Conservation (phyloP, 64 coral and sea anemone genomes). For the Orbicella faveolata region DNA sequence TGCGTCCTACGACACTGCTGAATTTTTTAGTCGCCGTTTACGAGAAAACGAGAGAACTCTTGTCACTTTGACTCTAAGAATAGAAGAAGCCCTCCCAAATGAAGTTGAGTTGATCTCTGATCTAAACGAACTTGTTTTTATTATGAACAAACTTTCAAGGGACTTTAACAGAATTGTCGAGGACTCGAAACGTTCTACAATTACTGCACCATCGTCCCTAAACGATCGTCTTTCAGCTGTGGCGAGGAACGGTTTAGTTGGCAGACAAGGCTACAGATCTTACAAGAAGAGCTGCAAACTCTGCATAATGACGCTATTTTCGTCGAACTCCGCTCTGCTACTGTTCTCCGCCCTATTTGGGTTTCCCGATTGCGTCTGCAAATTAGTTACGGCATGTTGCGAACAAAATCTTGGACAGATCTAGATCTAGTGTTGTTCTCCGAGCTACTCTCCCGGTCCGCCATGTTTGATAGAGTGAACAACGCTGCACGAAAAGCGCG, state of each 20-base stretch:
- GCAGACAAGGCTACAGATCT: background rate
- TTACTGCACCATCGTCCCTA: background rate
- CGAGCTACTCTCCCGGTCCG: background rate
- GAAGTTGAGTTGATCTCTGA: too few species aligned
- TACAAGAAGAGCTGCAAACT: too few species aligned
- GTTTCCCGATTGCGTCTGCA: background rate
- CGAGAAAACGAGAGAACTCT: slow-evolving; percentile 10
- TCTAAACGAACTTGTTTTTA: background rate
- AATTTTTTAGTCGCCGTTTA: slow-evolving; percentile 6
- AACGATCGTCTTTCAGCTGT: background rate
- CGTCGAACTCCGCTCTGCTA: background rate
- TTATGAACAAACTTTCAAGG: slow-evolving; percentile 12
- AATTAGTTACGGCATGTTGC: background rate
- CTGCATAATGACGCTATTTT: too few species aligned
- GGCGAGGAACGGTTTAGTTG: background rate
- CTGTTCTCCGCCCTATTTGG: background rate
- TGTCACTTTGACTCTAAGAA: background rate
- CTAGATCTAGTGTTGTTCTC: background rate
- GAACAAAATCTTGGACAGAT: background rate
- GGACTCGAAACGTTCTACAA: background rate
- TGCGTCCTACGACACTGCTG: background rate
- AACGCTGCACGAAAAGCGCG: background rate
- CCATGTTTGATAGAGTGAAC: background rate
- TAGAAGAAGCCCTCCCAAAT: background rate
- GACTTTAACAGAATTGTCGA: slow-evolving; percentile 14